Conservation (phyloP, 2,888 invertebrate species). For the Latrodectus elegans region DNA sequence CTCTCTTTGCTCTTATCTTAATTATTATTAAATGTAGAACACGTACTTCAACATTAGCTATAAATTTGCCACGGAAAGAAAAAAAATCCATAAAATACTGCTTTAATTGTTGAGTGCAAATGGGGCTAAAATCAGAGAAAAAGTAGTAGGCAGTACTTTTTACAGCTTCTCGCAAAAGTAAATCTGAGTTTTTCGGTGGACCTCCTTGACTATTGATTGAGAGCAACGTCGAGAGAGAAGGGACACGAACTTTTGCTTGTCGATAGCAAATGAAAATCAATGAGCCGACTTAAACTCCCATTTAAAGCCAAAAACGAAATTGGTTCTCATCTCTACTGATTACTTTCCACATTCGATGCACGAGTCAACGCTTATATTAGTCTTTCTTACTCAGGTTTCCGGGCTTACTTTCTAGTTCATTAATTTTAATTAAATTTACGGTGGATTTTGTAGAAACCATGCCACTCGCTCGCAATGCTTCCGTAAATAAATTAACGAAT, state of each 20-base stretch:
- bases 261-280: conserved; percentile 58
- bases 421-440: conserved; percentile 12
- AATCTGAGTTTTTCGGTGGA: conserved; percentile 9
- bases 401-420: not conserved
- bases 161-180: not conserved
- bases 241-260: conserved; percentile 61
- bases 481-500: too few relatives aligned
- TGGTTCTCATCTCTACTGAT: conserved; percentile 21
- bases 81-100: too few relatives aligned
- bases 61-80: too few relatives aligned
- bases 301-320: conserved; percentile 46
- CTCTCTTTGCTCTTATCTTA: too few relatives aligned
- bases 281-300: conserved; percentile 59
- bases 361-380: not conserved
- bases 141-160: not conserved
- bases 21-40: too few relatives aligned
- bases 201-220: conserved; percentile 43
- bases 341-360: conserved; percentile 10
- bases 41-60: too few relatives aligned
- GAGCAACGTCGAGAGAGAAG: not conserved
- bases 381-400: not conserved
- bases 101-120: not conserved
- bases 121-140: not conserved
- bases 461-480: too few relatives aligned
- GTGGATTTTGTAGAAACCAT: not conserved